phyloP scores from a whole-genome alignment of 1,140 invertebrate genomes.

The Caenorhabditis remanei region DNA sequence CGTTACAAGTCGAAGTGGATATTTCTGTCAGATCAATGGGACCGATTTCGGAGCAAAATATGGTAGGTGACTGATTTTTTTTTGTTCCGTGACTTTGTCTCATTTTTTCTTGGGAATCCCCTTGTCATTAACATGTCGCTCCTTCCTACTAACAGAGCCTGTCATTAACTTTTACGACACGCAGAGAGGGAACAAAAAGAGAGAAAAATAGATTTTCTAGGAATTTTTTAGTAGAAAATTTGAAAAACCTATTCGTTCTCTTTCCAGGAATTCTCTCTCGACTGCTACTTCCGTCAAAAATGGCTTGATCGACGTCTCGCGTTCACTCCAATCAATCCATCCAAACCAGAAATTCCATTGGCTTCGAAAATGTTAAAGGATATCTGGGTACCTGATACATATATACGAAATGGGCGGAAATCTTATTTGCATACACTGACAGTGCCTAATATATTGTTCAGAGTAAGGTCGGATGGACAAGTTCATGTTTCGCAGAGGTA shows the following conservation, averaged over 20 bases:
- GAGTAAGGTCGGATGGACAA: conserved; percentile 81
- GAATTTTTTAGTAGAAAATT: too few relatives aligned
- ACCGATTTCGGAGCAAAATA: conserved; percentile 80
- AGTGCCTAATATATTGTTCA: conserved; percentile 90
- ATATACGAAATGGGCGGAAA: conserved; percentile 92
- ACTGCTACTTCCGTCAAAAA: conserved; percentile 98
- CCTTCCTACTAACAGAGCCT: too few relatives aligned
- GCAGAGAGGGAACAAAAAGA: too few relatives aligned
- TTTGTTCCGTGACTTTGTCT: conserved; percentile 71
- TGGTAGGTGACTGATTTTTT: conserved; percentile 78
- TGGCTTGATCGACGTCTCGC: conserved; percentile 93
- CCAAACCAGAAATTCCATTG: conserved; percentile 81
- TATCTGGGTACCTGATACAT: conserved; percentile 93
- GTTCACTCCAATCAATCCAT: conserved; percentile 79
- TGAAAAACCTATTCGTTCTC: too few relatives aligned
- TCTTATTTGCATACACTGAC: conserved; percentile 95
- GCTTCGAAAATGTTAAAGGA: conserved; percentile 91
- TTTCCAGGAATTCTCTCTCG: conserved; percentile 92
- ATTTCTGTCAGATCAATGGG: conserved; percentile 81
- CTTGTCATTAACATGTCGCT: too few relatives aligned
- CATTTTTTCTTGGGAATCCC: not conserved
- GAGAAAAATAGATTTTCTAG: too few relatives aligned
- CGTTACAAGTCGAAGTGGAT: conserved; percentile 78
- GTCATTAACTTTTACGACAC: too few relatives aligned
- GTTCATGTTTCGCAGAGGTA: conserved; percentile 79